Conservation (phyloP, 1,140 invertebrate species). For the Drosophila nigrodunni region DNA sequence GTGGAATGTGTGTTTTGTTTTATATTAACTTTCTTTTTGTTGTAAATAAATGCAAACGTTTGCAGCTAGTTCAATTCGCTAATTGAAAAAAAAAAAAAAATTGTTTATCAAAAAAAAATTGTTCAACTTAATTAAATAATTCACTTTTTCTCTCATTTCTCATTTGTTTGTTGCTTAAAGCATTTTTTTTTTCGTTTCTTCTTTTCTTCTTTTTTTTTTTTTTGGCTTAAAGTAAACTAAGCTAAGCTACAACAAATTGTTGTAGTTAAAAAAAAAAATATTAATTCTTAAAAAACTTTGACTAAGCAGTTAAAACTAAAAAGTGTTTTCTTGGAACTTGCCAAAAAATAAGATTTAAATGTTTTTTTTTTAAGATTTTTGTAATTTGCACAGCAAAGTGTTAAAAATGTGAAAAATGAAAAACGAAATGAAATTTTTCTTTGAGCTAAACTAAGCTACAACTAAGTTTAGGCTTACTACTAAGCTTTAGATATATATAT, state of each 20-base stretch:
- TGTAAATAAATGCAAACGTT: slow-evolving; percentile 73
- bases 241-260: slow-evolving; percentile 7
- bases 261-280: slow-evolving; percentile 21
- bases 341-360: slow-evolving; percentile 6
- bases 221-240: neutral
- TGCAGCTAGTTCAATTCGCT: slow-evolving; percentile 67
- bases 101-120: neutral
- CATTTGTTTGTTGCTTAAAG: slow-evolving; percentile 52
- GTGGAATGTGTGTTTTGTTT: slow-evolving; percentile 1
- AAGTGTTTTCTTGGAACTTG: slow-evolving; percentile 17
- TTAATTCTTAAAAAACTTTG: slow-evolving; percentile 49
- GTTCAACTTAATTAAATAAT: slow-evolving; percentile 11
- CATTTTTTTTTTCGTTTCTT: slow-evolving; percentile 22
- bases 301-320: slow-evolving; percentile 52
- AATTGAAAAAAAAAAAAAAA: slow-evolving; percentile 12
- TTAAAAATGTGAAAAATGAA: slow-evolving; percentile 13
- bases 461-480: slow-evolving; percentile 31
- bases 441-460: slow-evolving; percentile 38
- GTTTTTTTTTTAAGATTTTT: neutral
- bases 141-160: slow-evolving; percentile 21
- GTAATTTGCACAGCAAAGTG: slow-evolving; percentile 57
- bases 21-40: neutral
- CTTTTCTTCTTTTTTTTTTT: neutral
- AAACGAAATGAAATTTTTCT: slow-evolving; percentile 18
- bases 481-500: slow-evolving; percentile 23